A percentile compares a stretch with the other conserved stretches of the same genome.
phyloP scores from a whole-genome alignment of 2,113 vertebrate species.

The Tetrao urogallus region DNA sequence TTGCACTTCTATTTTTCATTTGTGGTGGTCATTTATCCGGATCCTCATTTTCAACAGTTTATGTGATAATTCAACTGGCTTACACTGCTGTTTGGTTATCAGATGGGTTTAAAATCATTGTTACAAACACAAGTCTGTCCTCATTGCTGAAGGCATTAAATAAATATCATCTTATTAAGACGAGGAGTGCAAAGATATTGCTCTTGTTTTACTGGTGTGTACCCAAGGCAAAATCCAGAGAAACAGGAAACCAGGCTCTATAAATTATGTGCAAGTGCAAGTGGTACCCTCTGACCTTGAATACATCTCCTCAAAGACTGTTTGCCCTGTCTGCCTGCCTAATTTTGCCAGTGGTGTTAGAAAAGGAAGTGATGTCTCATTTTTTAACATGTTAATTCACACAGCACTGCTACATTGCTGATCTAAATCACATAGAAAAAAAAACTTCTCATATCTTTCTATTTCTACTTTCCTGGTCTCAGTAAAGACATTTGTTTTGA shows the following conservation, averaged over 20 bases:
- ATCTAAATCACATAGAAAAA: neutral
- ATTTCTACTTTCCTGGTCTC: neutral
- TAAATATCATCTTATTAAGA: constrained; percentile 33
- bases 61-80: constrained; percentile 9
- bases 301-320: neutral
- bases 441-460: neutral
- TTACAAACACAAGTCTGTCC: constrained; percentile 29
- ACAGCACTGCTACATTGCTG: neutral
- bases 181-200: neutral
- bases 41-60: constrained; percentile 45
- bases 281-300: neutral
- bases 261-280: neutral
- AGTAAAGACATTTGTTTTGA: neutral
- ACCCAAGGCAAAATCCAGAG: neutral
- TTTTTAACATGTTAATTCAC: neutral
- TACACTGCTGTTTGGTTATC: constrained; percentile 21
- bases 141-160: constrained; percentile 32
- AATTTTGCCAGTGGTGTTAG: neutral
- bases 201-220: neutral
- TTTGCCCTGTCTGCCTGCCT: neutral
- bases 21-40: constrained; percentile 38
- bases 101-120: constrained; percentile 61
- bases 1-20: constrained; percentile 40
- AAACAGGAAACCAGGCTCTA: constrained; percentile 4
- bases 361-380: neutral